Conservation (phyloP, 2,797 vertebrate species). For the Falco biarmicus region DNA sequence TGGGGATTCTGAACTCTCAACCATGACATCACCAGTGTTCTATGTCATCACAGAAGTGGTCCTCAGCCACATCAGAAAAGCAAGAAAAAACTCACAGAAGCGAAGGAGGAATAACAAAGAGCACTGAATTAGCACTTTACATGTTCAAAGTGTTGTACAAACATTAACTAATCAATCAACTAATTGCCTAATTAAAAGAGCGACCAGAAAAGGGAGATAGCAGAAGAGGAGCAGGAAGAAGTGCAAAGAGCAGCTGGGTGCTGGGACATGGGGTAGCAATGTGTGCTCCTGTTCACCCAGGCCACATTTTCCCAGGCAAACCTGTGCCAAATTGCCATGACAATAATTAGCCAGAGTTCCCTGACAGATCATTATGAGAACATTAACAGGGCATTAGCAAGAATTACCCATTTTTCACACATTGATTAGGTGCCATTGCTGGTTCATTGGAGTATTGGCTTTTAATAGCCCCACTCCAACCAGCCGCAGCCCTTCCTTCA, state of each 20-base stretch:
- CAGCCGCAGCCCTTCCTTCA: neutral
- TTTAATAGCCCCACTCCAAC: conserved; percentile 71
- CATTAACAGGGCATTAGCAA: conserved; percentile 81
- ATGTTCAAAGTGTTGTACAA: conserved; percentile 33
- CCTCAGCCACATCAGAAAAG: neutral
- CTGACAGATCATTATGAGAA: conserved; percentile 82
- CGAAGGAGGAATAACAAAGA: neutral
- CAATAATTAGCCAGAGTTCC: conserved; percentile 79
- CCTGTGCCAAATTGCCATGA: conserved; percentile 75
- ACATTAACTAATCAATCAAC: conserved; percentile 60
- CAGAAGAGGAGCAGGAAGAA: neutral
- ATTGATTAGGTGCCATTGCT: conserved; percentile 81
- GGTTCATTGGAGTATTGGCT: conserved; percentile 76
- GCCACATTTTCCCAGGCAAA: conserved; percentile 57
- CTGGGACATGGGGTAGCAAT: neutral
- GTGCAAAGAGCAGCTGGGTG: neutral
- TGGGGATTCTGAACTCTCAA: neutral
- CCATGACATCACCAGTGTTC: neutral
- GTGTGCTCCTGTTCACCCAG: neutral
- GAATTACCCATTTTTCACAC: conserved; percentile 81
- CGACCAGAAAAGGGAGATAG: neutral
- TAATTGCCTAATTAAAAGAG: conserved; percentile 57
- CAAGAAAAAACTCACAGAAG: neutral
- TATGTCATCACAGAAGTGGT: neutral
- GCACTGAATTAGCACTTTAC: conserved; percentile 21